Conservation (phyloP, 2,113 vertebrate species). For the Ia io region DNA sequence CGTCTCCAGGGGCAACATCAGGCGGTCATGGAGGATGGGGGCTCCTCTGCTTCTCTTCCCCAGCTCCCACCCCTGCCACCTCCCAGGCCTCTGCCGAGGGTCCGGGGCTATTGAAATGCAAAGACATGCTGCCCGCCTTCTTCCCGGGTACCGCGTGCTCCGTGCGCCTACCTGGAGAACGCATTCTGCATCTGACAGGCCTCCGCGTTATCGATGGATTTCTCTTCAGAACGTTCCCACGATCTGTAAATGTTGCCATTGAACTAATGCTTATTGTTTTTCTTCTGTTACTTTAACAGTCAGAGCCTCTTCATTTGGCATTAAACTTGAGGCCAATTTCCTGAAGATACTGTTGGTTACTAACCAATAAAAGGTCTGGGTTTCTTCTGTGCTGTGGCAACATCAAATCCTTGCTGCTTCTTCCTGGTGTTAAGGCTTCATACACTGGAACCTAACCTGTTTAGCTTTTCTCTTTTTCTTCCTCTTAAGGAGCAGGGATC, state of each 20-base stretch:
- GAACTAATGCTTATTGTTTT: not conserved
- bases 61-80: rapidly evolving
- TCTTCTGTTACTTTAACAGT: not conserved
- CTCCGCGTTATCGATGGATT: not conserved
- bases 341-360: not conserved
- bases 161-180: not conserved
- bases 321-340: not conserved
- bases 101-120: not conserved
- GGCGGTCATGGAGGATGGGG: not conserved
- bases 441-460: not conserved
- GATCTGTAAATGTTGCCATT: not conserved
- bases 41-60: not conserved
- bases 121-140: rapidly evolving
- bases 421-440: not conserved
- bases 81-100: not conserved
- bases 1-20: not conserved
- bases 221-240: not conserved
- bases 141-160: not conserved
- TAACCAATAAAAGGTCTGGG: not conserved
- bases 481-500: not conserved
- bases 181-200: not conserved
- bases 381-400: not conserved
- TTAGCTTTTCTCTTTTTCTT: not conserved
- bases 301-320: not conserved
- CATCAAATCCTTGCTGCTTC: not conserved